phyloP scores from a whole-genome alignment of 2,888 invertebrate species.

The Melinopterus prodromus region DNA sequence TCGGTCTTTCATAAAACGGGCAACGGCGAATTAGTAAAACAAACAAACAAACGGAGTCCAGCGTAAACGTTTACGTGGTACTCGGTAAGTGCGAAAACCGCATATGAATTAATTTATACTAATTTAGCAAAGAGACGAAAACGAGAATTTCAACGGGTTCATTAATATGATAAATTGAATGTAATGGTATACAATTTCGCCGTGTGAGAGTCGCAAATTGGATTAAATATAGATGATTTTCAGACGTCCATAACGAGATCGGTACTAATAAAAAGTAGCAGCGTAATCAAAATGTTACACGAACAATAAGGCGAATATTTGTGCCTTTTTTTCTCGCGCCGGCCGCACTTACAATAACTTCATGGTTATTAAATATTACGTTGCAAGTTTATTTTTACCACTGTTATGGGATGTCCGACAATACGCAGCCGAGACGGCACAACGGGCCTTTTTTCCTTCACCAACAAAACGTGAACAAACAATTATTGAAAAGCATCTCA shows the following conservation, averaged over 20 bases:
- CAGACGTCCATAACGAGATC: not conserved
- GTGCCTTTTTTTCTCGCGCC: not conserved
- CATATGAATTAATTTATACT: not conserved
- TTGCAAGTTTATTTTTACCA: conserved; percentile 4
- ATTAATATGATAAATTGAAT: conserved; percentile 4
- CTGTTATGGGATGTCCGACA: not conserved
- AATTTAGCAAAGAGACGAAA: not conserved
- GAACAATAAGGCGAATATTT: not conserved
- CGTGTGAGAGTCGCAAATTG: not conserved
- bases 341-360: not conserved
- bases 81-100: not conserved
- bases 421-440: too few species aligned
- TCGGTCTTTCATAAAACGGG: not conserved
- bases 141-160: not conserved
- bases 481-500: not conserved
- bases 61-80: not conserved
- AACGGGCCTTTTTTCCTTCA: not conserved
- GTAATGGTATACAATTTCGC: not conserved
- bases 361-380: conserved; percentile 4
- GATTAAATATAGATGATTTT: not conserved
- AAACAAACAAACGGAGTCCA: not conserved
- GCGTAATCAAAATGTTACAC: not conserved
- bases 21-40: not conserved
- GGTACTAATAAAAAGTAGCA: not conserved
- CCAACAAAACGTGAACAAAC: not conserved